phyloP scores from a whole-genome alignment of 2,797 vertebrate genomes.

The Danio albolineatus region DNA sequence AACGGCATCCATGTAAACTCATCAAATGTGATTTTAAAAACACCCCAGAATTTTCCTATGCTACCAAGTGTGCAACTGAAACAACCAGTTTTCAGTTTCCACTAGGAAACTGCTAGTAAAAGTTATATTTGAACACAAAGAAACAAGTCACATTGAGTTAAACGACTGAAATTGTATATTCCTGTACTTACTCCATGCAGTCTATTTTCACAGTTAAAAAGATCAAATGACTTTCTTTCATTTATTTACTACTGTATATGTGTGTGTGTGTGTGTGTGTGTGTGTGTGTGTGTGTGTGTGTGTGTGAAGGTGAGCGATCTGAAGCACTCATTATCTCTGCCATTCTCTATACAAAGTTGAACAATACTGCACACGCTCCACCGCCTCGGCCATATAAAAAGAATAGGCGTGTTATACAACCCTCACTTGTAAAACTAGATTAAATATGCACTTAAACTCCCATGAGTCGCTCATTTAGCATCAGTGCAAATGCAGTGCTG shows the following conservation, averaged over 20 bases:
- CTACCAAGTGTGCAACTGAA: too few species aligned
- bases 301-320: constrained; percentile 23
- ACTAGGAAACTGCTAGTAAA: too few species aligned
- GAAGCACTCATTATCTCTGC: constrained; percentile 10
- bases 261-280: neutral
- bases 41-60: too few species aligned
- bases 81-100: too few species aligned
- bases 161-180: too few species aligned
- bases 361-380: constrained; percentile 3
- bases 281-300: too few species aligned
- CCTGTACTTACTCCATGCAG: too few species aligned
- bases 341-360: neutral
- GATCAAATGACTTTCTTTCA: neutral
- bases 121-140: too few species aligned
- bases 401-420: neutral
- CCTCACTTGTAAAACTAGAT: neutral
- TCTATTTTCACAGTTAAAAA: neutral
- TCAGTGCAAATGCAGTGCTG: neutral
- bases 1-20: too few species aligned
- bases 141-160: too few species aligned
- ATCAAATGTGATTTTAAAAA: too few species aligned
- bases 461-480: constrained; percentile 17
- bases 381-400: constrained; percentile 6
- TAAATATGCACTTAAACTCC: constrained; percentile 9
- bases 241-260: neutral